Conservation (phyloP, 2,797 vertebrate genomes). For the Varecia variegata region DNA sequence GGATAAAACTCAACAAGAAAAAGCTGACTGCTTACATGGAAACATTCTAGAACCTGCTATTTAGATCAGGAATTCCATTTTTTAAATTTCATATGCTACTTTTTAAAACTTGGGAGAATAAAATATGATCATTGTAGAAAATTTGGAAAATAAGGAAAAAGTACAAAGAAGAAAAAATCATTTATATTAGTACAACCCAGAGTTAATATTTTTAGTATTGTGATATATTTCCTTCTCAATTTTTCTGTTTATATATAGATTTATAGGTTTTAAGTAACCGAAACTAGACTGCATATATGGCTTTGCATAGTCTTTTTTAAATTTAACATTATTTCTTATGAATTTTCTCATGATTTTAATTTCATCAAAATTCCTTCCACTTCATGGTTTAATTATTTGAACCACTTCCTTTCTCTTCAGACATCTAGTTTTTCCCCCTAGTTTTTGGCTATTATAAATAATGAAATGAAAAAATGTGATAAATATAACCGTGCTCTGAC, state of each 20-base stretch:
- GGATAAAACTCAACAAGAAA: not conserved
- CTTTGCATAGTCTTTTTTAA: not conserved
- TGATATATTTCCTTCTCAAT: not conserved
- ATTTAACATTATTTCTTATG: not conserved
- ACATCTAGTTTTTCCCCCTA: not conserved
- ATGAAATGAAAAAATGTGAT: not conserved
- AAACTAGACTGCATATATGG: not conserved
- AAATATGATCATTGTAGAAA: not conserved
- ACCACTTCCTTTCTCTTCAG: not conserved
- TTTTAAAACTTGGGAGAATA: conserved; percentile 1
- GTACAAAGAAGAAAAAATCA: not conserved
- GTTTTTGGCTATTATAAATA: conserved; percentile 5
- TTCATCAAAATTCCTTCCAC: not conserved
- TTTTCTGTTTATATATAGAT: not conserved
- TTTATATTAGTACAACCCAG: not conserved
- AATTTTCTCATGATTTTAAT: conserved; percentile 16
- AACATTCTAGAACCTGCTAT: not conserved
- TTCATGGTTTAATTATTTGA: conserved; percentile 4
- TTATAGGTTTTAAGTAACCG: not conserved
- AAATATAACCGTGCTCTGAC: not conserved
- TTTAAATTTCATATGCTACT: not conserved
- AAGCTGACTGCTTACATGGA: not conserved
- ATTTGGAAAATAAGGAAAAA: not conserved
- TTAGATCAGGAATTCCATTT: not conserved
- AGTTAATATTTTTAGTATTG: not conserved